Evolutionary conservation across 2,113 vertebrate species (phyloP).

Genomic region (Polypterus bichir): DNA sequence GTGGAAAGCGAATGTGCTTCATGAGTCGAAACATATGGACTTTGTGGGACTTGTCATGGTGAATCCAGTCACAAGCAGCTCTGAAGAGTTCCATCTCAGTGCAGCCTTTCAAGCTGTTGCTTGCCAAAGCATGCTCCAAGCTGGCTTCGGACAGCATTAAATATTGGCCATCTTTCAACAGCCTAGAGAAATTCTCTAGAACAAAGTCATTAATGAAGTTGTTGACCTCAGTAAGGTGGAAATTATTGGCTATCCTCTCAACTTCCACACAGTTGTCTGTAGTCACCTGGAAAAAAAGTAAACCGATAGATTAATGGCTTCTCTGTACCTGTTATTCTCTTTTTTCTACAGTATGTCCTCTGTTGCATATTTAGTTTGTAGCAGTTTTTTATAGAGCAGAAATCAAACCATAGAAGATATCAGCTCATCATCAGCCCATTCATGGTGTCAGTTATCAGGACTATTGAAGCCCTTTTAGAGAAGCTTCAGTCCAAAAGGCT

Average conservation of each 20-base stretch:
- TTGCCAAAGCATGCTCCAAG: slow-evolving; percentile 41
- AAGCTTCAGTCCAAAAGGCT: too few relatives aligned
- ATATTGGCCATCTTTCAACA: slow-evolving; percentile 37
- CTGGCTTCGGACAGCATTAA: slow-evolving; percentile 42
- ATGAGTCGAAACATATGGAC: slow-evolving; percentile 39
- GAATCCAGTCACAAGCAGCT: slow-evolving; percentile 45
- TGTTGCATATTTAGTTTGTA: too few relatives aligned
- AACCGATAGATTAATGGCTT: not conserved
- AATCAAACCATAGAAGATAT: too few relatives aligned
- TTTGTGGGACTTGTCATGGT: slow-evolving; percentile 31
- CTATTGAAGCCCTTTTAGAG: too few relatives aligned
- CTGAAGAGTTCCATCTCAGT: slow-evolving; percentile 55
- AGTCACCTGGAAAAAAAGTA: slow-evolving; percentile 37
- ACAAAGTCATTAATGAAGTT: slow-evolving; percentile 49
- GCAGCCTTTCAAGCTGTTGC: slow-evolving; percentile 45
- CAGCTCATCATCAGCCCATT: too few relatives aligned
- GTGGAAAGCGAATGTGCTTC: slow-evolving; percentile 55
- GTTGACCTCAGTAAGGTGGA: slow-evolving; percentile 49
- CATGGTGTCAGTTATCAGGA: too few relatives aligned
- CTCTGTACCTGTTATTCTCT: too few relatives aligned
- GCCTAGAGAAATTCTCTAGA: slow-evolving; percentile 39
- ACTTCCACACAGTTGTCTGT: slow-evolving; percentile 62
- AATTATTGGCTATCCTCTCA: slow-evolving; percentile 45
- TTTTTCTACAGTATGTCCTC: too few relatives aligned
- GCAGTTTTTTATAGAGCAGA: too few relatives aligned